Evolutionary conservation across 2,797 vertebrate species (phyloP).

Genomic region (Emydoidea blandingii): DNA sequence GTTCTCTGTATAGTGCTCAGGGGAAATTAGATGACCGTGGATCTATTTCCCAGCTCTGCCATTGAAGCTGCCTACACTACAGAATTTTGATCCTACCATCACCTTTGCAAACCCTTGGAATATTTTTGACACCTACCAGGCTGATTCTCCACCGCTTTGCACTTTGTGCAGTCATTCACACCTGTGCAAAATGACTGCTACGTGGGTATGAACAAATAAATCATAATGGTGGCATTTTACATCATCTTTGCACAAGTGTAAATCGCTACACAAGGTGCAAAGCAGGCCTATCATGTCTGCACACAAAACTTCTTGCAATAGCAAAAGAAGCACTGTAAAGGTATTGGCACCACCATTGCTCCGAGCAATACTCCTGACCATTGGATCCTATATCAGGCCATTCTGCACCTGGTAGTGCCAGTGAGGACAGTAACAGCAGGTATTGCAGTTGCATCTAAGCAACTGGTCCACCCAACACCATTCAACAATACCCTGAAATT

Average conservation of each 20-base stretch:
- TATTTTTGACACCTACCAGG: not conserved
- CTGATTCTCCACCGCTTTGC: not conserved
- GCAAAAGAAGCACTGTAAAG: not conserved
- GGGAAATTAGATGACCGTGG: constrained; percentile 29
- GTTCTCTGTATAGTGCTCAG: constrained; percentile 57
- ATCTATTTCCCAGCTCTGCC: constrained; percentile 52
- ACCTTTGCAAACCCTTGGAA: constrained; percentile 34
- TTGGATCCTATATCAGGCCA: not conserved
- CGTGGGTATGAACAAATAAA: not conserved
- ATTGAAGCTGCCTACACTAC: constrained; percentile 45
- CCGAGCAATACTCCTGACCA: not conserved
- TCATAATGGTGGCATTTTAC: not conserved
- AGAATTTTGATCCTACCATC: constrained; percentile 56
- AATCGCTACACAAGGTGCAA: not conserved
- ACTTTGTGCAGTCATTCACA: not conserved
- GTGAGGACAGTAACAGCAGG: not conserved
- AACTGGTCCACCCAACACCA: not conserved
- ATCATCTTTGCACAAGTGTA: not conserved
- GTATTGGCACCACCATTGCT: not conserved
- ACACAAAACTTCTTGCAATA: not conserved
- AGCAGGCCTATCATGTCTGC: not conserved
- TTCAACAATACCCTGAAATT: not conserved
- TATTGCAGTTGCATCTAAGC: not conserved
- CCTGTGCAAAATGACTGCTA: not conserved
- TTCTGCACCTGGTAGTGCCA: not conserved